Conservation (phyloP, 2,797 vertebrate species). For the Sebastiscus albofasciatus region DNA sequence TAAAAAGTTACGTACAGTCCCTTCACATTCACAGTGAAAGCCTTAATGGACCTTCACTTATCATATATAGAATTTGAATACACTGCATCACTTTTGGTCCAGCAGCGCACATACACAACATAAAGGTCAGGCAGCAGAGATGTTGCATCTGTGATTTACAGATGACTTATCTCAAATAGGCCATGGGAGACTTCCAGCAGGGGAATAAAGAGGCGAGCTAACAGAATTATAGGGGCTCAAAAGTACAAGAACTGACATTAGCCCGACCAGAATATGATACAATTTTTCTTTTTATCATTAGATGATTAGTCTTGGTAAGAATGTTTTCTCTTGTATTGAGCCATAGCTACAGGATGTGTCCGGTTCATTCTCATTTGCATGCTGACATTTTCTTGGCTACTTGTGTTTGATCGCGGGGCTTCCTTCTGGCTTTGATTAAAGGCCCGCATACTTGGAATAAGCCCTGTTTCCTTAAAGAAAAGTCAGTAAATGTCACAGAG, state of each 20-base stretch:
- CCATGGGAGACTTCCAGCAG: no score
- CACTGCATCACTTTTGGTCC: neutral
- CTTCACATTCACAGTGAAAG: no score
- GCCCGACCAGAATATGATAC: neutral
- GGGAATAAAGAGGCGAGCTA: neutral
- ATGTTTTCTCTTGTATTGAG: neutral
- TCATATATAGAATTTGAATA: no score
- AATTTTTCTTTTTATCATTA: neutral
- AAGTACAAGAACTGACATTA: neutral
- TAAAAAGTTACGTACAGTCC: no score
- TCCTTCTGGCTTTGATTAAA: constrained; percentile 6
- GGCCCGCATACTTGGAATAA: neutral
- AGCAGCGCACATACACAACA: neutral
- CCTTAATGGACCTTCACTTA: neutral
- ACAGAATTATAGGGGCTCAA: neutral
- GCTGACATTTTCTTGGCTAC: constrained; percentile 31
- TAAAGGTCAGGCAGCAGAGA: neutral
- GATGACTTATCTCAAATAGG: neutral
- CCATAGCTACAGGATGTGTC: neutral
- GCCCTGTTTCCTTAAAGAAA: neutral
- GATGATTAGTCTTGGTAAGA: neutral
- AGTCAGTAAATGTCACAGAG: constrained; percentile 26
- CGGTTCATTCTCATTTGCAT: neutral
- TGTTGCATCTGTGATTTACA: neutral
- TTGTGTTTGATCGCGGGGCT: neutral